Evolutionary conservation across 2,797 vertebrate genomes (phyloP).

Genomic region (Oreortyx pictus): DNA sequence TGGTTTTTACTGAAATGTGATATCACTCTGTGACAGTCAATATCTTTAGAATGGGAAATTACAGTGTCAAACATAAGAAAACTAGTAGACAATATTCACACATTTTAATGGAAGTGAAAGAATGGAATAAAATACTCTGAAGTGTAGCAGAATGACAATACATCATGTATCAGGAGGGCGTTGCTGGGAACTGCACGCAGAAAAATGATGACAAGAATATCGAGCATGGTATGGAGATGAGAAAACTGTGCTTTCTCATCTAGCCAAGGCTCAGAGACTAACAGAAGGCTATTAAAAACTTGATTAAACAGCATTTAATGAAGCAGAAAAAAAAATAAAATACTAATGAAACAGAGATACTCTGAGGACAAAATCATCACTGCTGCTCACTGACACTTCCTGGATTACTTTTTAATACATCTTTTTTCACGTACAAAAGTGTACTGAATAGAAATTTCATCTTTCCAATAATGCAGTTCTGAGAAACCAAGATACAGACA

Average conservation of each 20-base stretch:
- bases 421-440: neutral
- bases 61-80: neutral
- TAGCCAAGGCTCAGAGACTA: neutral
- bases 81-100: neutral
- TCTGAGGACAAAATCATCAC: neutral
- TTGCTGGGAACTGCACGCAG: neutral
- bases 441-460: neutral
- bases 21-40: neutral
- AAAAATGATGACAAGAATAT: accelerated
- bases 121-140: neutral
- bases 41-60: neutral
- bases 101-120: neutral
- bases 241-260: neutral
- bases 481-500: neutral
- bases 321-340: neutral
- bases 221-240: accelerated
- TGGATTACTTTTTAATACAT: neutral
- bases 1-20: neutral
- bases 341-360: neutral
- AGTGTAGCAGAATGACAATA: neutral
- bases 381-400: accelerated
- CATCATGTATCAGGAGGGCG: neutral
- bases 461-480: neutral
- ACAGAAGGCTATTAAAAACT: neutral
- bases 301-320: neutral